Percentiles rank a stretch among this genome's conserved stretches.
phyloP scores from a whole-genome alignment of 2,888 invertebrate genomes.

The Agrochola macilenta region DNA sequence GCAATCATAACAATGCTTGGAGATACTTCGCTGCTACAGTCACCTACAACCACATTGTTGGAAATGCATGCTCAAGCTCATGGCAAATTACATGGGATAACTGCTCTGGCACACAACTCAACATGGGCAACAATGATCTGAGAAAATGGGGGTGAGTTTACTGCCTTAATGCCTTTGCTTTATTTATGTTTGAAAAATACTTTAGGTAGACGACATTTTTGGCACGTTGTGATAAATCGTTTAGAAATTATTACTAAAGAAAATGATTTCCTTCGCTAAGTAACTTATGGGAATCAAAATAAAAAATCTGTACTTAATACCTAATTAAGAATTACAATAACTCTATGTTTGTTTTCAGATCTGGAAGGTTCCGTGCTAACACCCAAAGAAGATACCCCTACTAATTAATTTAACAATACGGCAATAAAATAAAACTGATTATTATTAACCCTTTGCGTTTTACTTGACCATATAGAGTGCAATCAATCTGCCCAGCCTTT shows the following conservation, averaged over 20 bases:
- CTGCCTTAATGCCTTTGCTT: background rate
- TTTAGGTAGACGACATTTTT: background rate
- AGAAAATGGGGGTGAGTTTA: slow-evolving; percentile 74
- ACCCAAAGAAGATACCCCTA: slow-evolving; percentile 68
- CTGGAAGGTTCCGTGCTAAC: slow-evolving; percentile 73
- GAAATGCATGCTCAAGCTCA: slow-evolving; percentile 71
- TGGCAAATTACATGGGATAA: slow-evolving; percentile 74
- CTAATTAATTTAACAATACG: slow-evolving; percentile 49
- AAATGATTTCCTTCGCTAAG: background rate
- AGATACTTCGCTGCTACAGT: slow-evolving; percentile 80
- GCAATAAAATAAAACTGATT: slow-evolving; percentile 54
- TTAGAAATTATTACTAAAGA: background rate
- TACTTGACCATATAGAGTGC: background rate
- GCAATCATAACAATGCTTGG: slow-evolving; percentile 82
- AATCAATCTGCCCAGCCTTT: too few relatives aligned
- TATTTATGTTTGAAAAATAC: background rate
- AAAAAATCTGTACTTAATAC: too few relatives aligned
- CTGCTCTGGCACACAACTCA: slow-evolving; percentile 73
- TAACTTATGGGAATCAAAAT: background rate
- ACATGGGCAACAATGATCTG: slow-evolving; percentile 78
- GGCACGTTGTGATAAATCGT: background rate
- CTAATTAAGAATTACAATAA: background rate
- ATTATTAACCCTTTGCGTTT: slow-evolving; percentile 4
- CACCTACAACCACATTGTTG: slow-evolving; percentile 77
- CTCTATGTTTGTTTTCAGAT: slow-evolving; percentile 65